Base-by-base conservation (phyloP, 2,888 invertebrate genomes). In the Diarsia brunnea region DNA sequence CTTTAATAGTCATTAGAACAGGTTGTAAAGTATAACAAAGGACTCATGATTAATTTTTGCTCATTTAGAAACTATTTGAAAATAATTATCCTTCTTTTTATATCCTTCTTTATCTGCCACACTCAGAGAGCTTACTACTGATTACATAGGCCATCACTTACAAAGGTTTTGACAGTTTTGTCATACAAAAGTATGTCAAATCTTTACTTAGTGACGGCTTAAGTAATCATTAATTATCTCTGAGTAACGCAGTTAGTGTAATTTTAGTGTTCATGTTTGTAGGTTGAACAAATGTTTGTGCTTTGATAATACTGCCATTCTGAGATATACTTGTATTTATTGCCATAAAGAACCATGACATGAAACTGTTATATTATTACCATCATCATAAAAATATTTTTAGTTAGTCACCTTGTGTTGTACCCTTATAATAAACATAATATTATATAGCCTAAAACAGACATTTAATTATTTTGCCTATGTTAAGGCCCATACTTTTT, bases 281-380 rank as follows among this genome's bases (percentile, higher is more conserved):
- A 55, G 49, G 45, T 65, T 21, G 12, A 24, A 65, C 3, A 58
- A 21, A 31, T 16, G 4, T 51, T 71, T 71, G 12, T 49, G 55
- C 24, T 67, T 79, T 55, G n/a, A 16, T 53, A 53, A 47, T 71
- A 66, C 61, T 71, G 72, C 53, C 71, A 67, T 63, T 53, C 71
- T 55, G 19, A 74, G 70, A 45, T 66, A 51, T 51, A 74, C 5
- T 47, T 53, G 7, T 72, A 67, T 55, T 51, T 61, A 47, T 70
- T 78, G 61, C 27, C 53, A 61, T 78, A 70, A 55, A 43, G n/a
- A 43, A 43, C 66, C 79, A 78, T 78, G 78, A 72, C 79, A 67
- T 65, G 49, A 53, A 47, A 60, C 4, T 51, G 31, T 61, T 65
- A 19, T 49, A n/a, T 69, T 5, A 55, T 58, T 49, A n/a, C 58